Evolutionary conservation across 2,113 vertebrate species (phyloP), one percentile per base, ranked within the genome.

Genomic region (Melospiza georgiana): DNA sequence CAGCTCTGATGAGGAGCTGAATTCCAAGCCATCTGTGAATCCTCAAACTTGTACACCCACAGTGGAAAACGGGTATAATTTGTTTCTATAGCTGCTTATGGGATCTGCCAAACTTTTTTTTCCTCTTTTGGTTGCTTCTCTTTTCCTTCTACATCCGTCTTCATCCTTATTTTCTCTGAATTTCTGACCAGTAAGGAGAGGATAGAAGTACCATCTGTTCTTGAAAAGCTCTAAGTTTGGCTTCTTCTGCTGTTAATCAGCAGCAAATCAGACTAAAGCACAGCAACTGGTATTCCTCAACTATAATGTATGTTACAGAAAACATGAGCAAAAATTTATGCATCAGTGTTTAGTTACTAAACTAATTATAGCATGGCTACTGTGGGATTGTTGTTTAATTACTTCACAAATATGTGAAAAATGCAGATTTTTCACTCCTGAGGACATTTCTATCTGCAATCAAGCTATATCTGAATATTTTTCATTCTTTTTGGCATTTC

Each of bases 21-120:
- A 94, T 95, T 95, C 88, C 57, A 92, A 84, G 69, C 95, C 96
- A 97, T 97, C 94, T 97, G 96, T 96, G 96, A 96, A 92, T 96
- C 85, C 93, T 97, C 93, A 90, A 94, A 84, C 61, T 94, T 84
- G 54, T 87, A 96, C 96, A 96, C 94, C 96, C 95, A 97, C 95
- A 93, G 90, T 93, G 76, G 92, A 95, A 97, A 96, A 96, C 87
- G 83, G 93, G 11, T 93, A 90, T 96, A 95, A 97, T 97, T 96
- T 97, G 79, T 95, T 96, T 96, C 93, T 93, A 61, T 96, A 90
- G 76, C 49, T 94, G 79, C 92, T 81, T 85, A 92, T 75, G 88
- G 88, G 69, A 89, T 93, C 73, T 90, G 92, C 83, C 90, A 96
- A 96, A 93, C 79, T 75, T 79, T 84, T 92, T 95, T 93, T 91